These are phyloP conservation scores for Monochamus alternatus DNA, from an alignment of 2,888 invertebrate genomes.

Conservation along the genomic window DNA sequence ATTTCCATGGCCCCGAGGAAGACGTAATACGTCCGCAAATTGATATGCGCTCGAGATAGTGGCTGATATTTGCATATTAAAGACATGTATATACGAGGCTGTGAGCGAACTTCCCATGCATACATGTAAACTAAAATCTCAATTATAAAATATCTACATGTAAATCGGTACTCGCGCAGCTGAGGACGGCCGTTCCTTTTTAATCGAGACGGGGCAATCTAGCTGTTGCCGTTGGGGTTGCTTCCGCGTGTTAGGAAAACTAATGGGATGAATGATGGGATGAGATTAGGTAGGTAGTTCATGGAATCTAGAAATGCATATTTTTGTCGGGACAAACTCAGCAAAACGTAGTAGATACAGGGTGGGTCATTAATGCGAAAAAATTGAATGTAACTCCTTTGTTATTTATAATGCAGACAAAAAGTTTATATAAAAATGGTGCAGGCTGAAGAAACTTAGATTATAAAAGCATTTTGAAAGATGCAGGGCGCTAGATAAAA, in stretches of 20 bases:
- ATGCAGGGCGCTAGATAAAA: too few species aligned
- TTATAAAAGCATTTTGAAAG: too few species aligned
- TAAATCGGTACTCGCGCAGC: neutral
- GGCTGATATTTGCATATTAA: conserved; percentile 4
- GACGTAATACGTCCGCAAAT: neutral
- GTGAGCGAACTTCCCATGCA: neutral
- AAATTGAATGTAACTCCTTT: neutral
- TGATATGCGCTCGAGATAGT: conserved; percentile 1
- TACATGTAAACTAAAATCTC: neutral
- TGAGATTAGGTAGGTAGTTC: conserved; percentile 1
- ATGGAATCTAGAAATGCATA: neutral
- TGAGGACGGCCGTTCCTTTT: neutral
- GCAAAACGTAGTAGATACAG: neutral
- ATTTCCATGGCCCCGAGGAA: conserved; percentile 13
- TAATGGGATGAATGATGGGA: neutral
- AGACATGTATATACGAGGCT: neutral
- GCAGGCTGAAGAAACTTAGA: too few species aligned
- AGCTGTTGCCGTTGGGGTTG: neutral
- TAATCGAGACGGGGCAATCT: conserved; percentile 4
- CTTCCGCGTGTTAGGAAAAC: neutral
- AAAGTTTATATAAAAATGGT: too few species aligned
- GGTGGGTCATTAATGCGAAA: neutral
- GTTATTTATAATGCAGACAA: neutral
- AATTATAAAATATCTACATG: neutral
- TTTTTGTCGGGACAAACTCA: too few species aligned